A percentile compares a stretch with the other conserved stretches of the same genome.
These are phyloP conservation scores for Dusona sp. DNA, from an alignment of 2,888 invertebrate genomes.

Conservation along the genomic window DNA sequence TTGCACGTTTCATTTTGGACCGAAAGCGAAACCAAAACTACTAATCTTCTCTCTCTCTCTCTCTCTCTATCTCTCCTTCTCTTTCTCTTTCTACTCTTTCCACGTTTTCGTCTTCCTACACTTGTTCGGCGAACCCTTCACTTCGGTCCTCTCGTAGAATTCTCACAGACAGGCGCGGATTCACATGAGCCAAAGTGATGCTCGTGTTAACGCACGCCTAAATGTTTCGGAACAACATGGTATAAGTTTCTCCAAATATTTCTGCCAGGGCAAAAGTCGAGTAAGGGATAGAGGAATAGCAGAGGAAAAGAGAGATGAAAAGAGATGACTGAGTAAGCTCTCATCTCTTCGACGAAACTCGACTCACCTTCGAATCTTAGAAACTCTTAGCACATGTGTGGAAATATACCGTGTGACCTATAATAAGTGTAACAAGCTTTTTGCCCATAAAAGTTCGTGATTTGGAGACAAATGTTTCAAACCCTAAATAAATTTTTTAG, in stretches of 20 bases:
- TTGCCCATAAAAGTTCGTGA: not conserved
- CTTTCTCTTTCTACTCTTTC: slow-evolving; percentile 20
- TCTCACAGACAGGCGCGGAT: slow-evolving; percentile 42
- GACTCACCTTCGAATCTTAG: slow-evolving; percentile 56
- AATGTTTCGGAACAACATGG: slow-evolving; percentile 45
- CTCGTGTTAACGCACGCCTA: slow-evolving; percentile 31
- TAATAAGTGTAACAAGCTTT: not conserved
- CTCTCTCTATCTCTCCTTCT: slow-evolving; percentile 27
- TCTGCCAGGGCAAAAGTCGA: slow-evolving; percentile 2
- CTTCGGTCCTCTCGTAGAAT: slow-evolving; percentile 41
- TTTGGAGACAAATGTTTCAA: not conserved
- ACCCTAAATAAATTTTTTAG: not conserved
- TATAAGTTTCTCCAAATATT: slow-evolving; percentile 27
- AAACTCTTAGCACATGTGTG: slow-evolving; percentile 46
- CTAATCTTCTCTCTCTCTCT: slow-evolving; percentile 45
- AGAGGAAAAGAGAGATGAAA: slow-evolving; percentile 1
- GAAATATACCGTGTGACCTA: slow-evolving; percentile 18
- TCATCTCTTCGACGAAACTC: slow-evolving; percentile 43
- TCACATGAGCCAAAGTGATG: slow-evolving; percentile 43
- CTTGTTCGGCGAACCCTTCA: slow-evolving; percentile 64
- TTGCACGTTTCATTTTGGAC: slow-evolving; percentile 34
- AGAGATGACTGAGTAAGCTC: slow-evolving; percentile 26
- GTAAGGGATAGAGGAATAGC: slow-evolving; percentile 5
- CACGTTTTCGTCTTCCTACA: slow-evolving; percentile 36
- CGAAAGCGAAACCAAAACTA: slow-evolving; percentile 68